Evolutionary conservation across 2,888 invertebrate species (phyloP).

Genomic region (Xanthorhoe spadicearia): DNA sequence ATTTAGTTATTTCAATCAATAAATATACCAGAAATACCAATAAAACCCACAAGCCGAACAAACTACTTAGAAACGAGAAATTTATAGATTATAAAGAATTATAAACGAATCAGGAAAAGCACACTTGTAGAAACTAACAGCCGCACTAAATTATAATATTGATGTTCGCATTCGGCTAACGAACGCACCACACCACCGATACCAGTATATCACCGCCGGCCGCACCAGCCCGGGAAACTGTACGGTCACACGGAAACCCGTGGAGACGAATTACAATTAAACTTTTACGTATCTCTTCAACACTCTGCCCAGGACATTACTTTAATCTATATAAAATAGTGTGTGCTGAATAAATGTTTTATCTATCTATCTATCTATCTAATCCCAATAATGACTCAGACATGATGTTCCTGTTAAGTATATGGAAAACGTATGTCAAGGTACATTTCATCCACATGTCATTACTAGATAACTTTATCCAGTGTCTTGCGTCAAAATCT

Average conservation of each 20-base stretch:
- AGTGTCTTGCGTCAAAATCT: no score
- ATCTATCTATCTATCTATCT: no score
- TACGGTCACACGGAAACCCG: constrained; percentile 54
- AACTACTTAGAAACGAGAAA: constrained; percentile 27
- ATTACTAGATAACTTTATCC: no score
- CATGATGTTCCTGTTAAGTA: no score
- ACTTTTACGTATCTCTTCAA: not conserved
- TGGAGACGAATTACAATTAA: constrained; percentile 57
- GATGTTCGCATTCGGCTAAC: constrained; percentile 74
- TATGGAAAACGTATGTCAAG: no score
- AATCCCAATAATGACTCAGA: no score
- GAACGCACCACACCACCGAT: constrained; percentile 68
- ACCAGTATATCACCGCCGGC: constrained; percentile 75
- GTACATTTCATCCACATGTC: no score
- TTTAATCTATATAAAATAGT: no score
- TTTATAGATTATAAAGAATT: constrained; percentile 8
- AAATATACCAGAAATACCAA: not conserved
- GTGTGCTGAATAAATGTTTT: no score
- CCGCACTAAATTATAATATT: constrained; percentile 75
- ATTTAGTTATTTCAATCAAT: not conserved
- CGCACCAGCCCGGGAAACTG: constrained; percentile 43
- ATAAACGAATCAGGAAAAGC: constrained; percentile 42
- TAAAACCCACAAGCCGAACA: constrained; percentile 10
- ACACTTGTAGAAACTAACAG: constrained; percentile 52
- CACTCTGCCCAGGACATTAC: no score